Evolutionary conservation across 2,797 vertebrate species (phyloP).

Genomic region (Vespertilio murinus): DNA sequence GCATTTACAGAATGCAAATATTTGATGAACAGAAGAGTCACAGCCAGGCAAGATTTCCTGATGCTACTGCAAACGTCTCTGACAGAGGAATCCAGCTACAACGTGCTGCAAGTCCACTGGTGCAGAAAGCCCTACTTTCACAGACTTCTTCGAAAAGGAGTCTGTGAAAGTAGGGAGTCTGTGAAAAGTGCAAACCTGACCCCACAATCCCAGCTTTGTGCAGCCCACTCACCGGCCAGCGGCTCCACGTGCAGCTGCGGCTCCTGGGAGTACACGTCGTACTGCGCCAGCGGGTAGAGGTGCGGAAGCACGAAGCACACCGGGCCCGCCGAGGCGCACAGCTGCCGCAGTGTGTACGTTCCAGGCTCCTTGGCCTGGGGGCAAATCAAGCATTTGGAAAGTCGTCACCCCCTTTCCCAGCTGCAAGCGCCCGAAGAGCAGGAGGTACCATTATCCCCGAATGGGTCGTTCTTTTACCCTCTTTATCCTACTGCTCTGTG

Average conservation of each 20-base stretch:
- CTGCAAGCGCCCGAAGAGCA: not conserved
- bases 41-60: not conserved
- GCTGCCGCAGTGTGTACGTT: constrained; percentile 93
- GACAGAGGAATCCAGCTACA: not conserved
- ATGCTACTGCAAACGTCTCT: not conserved
- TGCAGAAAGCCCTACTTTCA: not conserved
- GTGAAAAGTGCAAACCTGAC: not conserved
- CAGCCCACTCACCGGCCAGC: constrained; percentile 88
- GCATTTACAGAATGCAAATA: not conserved
- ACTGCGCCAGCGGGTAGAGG: constrained; percentile 94
- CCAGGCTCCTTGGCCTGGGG: constrained; percentile 92
- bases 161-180: too few relatives aligned
- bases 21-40: not conserved
- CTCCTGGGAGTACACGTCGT: constrained; percentile 98
- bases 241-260: constrained; percentile 96
- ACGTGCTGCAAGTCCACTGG: fast-evolving
- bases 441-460: fast-evolving
- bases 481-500: not conserved
- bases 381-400: not conserved
- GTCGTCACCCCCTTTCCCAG: fast-evolving
- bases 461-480: fast-evolving
- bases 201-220: not conserved
- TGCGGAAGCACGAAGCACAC: constrained; percentile 95
- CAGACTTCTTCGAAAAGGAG: fast-evolving
- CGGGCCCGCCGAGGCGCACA: constrained; percentile 90